These are phyloP conservation scores for Acanthaster planci DNA, from an alignment of 35 echinoderm and acorn worm species.

Conservation along the genomic window DNA sequence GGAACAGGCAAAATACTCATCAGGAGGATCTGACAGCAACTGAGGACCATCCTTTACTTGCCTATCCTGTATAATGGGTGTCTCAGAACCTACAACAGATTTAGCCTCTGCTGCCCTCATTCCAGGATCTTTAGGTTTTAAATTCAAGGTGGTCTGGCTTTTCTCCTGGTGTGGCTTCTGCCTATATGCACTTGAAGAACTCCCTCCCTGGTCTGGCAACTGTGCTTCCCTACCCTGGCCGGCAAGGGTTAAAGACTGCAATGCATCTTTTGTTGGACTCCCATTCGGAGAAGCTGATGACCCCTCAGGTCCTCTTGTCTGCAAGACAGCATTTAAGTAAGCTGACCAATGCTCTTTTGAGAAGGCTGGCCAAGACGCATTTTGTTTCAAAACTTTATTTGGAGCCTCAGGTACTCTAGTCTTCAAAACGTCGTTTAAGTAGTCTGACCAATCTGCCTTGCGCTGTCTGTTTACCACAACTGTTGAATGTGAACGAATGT, in stretches of 20 bases:
- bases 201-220: not conserved
- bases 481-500: not conserved
- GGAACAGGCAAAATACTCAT: conserved; percentile 4
- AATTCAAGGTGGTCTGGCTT: not conserved
- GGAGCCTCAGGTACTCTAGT: not conserved
- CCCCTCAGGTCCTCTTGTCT: not conserved
- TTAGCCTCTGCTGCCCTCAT: not conserved
- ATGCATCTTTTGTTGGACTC: not conserved
- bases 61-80: too few species aligned
- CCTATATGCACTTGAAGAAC: not conserved
- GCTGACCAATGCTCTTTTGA: not conserved
- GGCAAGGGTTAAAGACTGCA: too few species aligned
- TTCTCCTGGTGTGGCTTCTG: not conserved
- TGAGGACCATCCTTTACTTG: not conserved
- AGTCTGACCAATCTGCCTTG: not conserved
- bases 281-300: not conserved
- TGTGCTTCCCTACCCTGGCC: not conserved
- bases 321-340: not conserved
- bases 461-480: not conserved
- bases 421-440: not conserved
- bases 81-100: not conserved
- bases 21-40: not conserved
- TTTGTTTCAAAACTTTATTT: too few species aligned
- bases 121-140: not conserved
- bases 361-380: too few species aligned